phyloP scores from a whole-genome alignment of 2,888 invertebrate genomes.

The Clostera curtula region DNA sequence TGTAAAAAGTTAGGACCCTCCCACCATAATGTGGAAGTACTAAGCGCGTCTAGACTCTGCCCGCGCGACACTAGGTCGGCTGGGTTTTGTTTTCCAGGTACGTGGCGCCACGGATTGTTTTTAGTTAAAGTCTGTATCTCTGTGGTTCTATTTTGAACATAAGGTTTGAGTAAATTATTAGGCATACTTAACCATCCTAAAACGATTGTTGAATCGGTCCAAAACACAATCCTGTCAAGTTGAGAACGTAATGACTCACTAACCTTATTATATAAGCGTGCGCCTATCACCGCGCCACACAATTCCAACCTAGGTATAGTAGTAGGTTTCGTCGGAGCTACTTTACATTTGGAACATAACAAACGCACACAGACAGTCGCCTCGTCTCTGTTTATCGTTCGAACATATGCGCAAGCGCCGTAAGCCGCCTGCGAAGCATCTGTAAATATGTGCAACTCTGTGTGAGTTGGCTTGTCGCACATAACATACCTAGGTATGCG shows the following conservation, averaged over 20 bases:
- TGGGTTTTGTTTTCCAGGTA: conserved; percentile 15
- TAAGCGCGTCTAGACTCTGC: conserved; percentile 5
- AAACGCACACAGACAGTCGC: neutral
- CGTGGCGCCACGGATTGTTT: conserved; percentile 14
- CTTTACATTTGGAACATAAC: conserved; percentile 3
- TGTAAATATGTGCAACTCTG: conserved; percentile 3
- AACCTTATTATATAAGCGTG: conserved; percentile 1
- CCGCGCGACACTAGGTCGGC: conserved; percentile 19
- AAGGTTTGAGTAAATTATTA: conserved; percentile 14
- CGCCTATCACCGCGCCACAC: conserved; percentile 5
- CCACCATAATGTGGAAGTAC: conserved; percentile 15
- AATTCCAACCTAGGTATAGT: conserved; percentile 3
- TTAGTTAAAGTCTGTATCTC: conserved; percentile 16
- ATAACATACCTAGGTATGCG: neutral
- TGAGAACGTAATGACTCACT: neutral
- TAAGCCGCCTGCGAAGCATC: conserved; percentile 3
- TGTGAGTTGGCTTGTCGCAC: neutral
- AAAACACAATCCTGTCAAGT: conserved; percentile 5
- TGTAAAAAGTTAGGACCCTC: conserved; percentile 12
- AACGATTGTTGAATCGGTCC: conserved; percentile 23
- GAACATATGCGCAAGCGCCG: conserved; percentile 4
- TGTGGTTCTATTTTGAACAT: conserved; percentile 16
- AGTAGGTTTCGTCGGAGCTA: conserved; percentile 1
- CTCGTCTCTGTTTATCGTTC: neutral
- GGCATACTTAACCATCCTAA: conserved; percentile 16